Evolutionary conservation across 2,113 vertebrate species (phyloP).

Genomic region (Solenodon paradoxus): DNA sequence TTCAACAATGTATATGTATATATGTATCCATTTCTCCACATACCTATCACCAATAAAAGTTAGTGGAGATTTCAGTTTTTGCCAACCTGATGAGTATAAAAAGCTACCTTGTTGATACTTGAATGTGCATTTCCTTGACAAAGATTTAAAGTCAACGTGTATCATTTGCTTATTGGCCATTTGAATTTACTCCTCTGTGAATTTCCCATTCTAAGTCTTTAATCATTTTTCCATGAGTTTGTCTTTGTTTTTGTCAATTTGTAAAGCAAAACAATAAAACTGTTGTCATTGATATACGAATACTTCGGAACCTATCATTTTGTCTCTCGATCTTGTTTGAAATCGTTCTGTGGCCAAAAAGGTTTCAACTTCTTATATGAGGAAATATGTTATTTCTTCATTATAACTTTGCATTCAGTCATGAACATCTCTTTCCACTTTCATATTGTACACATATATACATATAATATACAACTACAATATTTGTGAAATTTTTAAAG

Average conservation of each 20-base stretch:
- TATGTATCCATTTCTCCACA: neutral
- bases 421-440: neutral
- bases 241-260: neutral
- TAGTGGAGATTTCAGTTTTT: neutral
- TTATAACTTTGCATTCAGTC: neutral
- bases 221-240: neutral
- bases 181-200: neutral
- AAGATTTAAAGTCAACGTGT: neutral
- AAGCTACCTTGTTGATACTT: neutral
- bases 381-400: neutral
- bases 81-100: neutral
- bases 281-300: neutral
- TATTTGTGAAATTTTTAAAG: too few species aligned
- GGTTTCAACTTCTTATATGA: neutral
- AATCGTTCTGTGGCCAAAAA: neutral
- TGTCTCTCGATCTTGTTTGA: neutral
- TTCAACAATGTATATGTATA: neutral
- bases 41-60: neutral
- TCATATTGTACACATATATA: neutral
- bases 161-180: neutral
- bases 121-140: neutral
- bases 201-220: neutral
- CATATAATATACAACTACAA: neutral
- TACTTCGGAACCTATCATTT: neutral
- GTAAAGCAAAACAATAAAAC: neutral